phyloP scores from a whole-genome alignment of 2,113 vertebrate genomes.

The Vulpes vulpes region DNA sequence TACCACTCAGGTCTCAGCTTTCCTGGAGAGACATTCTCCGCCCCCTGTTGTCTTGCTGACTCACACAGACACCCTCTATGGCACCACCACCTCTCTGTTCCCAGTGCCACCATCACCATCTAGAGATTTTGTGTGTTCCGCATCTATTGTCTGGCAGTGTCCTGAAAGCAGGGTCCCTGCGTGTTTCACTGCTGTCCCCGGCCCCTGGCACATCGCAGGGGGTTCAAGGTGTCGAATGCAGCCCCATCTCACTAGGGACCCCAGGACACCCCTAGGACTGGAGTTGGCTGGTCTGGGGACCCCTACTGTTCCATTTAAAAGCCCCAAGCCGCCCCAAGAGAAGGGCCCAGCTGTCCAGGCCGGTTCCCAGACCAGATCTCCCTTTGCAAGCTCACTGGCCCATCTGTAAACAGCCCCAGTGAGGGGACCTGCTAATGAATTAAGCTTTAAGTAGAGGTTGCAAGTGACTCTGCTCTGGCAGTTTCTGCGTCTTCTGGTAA shows the following conservation, averaged over 20 bases:
- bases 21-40: neutral
- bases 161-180: neutral
- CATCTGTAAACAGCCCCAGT: neutral
- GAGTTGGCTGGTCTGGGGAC: neutral
- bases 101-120: neutral
- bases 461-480: neutral
- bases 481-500: conserved; percentile 41
- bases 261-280: neutral
- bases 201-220: neutral
- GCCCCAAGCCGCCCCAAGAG: neutral
- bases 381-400: neutral
- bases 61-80: neutral
- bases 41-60: neutral
- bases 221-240: neutral
- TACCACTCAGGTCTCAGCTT: neutral
- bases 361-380: neutral
- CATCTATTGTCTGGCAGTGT: neutral
- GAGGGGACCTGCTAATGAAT: neutral
- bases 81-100: rapidly evolving
- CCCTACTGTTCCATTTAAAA: neutral
- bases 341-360: neutral
- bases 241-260: neutral
- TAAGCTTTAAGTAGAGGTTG: neutral
- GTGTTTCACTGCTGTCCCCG: neutral
- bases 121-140: neutral